Base-by-base conservation (phyloP, 1,140 invertebrate genomes). In the Lepidurus couesii region DNA sequence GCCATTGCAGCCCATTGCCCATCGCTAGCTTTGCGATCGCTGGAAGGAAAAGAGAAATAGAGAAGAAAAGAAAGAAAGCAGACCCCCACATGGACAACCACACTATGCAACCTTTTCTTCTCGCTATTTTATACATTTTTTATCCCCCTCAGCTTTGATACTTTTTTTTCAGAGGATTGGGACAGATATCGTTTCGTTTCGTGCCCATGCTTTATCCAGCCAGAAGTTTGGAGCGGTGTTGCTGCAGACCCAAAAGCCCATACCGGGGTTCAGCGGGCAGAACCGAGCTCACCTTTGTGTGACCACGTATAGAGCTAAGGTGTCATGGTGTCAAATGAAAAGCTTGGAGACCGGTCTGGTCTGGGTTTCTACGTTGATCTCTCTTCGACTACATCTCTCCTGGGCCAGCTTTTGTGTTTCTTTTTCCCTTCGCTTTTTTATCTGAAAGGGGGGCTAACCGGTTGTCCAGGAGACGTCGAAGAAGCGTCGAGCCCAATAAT, bases 301-400 rank as follows among this genome's bases (percentile, higher is more conserved):
- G 53, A 65, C 53, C 53, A 65, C 53, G 53, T 65, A 65, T 65
- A 65, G 53, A 65, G 53, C 53, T 65, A 65, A 65, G 53, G 53
- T 65, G 53, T 65, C 53, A 65, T 65, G 53, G 53, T 65, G 53
- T 65, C 53, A 65, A 65, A 65, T 65, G 53, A 65, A 65, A 65
- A 65, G 53, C 53, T 34, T 4, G 21, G 53, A 65, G 53, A 65
- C 53, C 53, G 53, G 53, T 65, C 53, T 21, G 53, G 16, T 65
- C 53, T 65, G 16, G 16, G 53, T 65, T 21, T 13, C 53, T n/a
- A 13, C 53, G 16, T 65, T 21, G 53, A 65, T 65, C 53, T 65
- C 21, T 13, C 16, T 65, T 65, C 16, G 16, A 65, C 53, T 65
- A 21, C 53, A 65, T 65, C 53, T 65, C 53, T 65, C 53, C 53